Base-by-base conservation (phyloP, 2,797 vertebrate genomes). In the Chaetophractus vellerosus region DNA sequence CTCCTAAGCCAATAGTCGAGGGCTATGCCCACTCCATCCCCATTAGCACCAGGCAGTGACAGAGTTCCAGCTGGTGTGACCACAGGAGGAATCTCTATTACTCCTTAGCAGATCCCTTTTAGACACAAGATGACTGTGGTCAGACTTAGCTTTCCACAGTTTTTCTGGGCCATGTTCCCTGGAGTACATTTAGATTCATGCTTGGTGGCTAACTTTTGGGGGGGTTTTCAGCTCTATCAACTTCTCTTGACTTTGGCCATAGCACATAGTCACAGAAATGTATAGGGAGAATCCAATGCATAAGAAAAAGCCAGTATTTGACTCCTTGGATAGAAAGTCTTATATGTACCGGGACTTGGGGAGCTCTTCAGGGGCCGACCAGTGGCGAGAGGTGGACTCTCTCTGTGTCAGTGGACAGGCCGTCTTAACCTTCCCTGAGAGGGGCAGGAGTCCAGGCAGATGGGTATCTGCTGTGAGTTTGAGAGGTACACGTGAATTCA, bases 61-160 rank as follows among this genome's bases (percentile, higher is more conserved):
- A 21, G 66, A 74, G 16, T 50, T 69, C 81, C 4, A 2, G n/a
- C 19, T 9, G 26, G 59, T 2, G 1, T 50, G 50, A 68, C 26
- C 90, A 52, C 28, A 52, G 31, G 48, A 26, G 24, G 15, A 69
- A 57, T 95, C 83, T 93, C 76, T 2, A 0, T 74, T 72, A 55
- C 64, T 61, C 38, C 59, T 82, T 45, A 55, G 48, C 59, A 38
- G 86, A 36, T 64, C 33, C 59, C n/a, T 55, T 91, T 85, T 79
- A 90, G 93, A 91, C 15, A 84, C 63, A 55, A 88, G 79, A 93
- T 74, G 68, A 85, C 68, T 82, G 63, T 88, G 78, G 52, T 85
- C 63, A 92, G 93, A 79, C 69, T 59, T 88, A 26, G 18, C 64
- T 96, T 96, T 95, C 89, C 91, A 95, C 55, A 72, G 3, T 50